Base-by-base conservation (phyloP, 2,888 invertebrate species). In the Aricia artaxerxes region DNA sequence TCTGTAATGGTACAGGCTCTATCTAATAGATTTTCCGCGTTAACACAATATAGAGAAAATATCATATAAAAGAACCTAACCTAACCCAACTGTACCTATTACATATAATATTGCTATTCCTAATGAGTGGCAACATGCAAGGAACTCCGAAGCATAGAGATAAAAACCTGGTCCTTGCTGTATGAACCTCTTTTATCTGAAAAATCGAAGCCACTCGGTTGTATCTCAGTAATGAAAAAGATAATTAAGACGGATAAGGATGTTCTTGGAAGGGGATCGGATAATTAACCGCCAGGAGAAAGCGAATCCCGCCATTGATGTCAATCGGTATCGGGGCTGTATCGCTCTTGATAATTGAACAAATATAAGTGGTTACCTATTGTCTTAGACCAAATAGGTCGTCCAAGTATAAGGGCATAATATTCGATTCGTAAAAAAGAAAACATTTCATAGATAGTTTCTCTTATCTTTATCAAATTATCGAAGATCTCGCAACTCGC, bases 171-270 rank as follows among this genome's bases (percentile, higher is more conserved):
- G 31, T 9, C 31, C 31, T 4, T 64, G 69, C 1, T 4, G 69
- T 69, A 13, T 9, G 13, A 69, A 35, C 35, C 69, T 69, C 9
- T 64, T 64, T 13, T 69, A 64, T 69, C 69, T 69, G 69, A 69
- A 35, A 69, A 31, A 64, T 64, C 64, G 64, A 64, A 64, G 31
- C 64, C 64, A 11, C 64, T 64, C 31, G 61, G n/a, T 13, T 31
- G 31, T 75, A 76, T 76, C 49, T 76, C 35, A 31, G 76, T 57
- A 57, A 57, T 76, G 53, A 76, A 76, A 76, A 57, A 76, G 76
- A 35, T 76, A 76, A 76, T 76, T 57, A 76, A 76, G 76, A 35
- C 35, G 53, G 76, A 76, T 76, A 76, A 76, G 76, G 76, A 76
- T 2, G 53, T 57, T 76, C 76, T 76, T 53, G 53, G 35, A 76